Evolutionary conservation across 2,797 vertebrate species (phyloP), one percentile per base, ranked within the genome.

Genomic region (Gambusia yucatana): DNA sequence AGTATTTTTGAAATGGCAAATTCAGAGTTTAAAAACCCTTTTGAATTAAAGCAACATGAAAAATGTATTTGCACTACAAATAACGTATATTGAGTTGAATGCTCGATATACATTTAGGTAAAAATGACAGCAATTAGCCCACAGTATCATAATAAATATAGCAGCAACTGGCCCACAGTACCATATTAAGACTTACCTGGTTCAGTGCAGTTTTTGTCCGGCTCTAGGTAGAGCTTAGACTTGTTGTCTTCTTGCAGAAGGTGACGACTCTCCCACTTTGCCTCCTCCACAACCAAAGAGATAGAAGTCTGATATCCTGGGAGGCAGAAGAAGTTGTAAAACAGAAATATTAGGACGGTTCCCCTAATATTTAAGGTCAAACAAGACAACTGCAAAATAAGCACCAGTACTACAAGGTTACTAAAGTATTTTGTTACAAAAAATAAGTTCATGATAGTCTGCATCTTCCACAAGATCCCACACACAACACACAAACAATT

Each of bases 181-280:
- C 28, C 28, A 33, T 33, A 61, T 30, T 33, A 16, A 20, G 6
- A 65, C 87, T 90, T 95, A 98, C 97, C 97, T 95, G 97, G 97
- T 44, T 97, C 97, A 0, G 97, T 98, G 94, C 97, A 98, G 90
- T 98, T 98, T 84, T 96, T 98, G 0, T 52, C 85, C 71, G 50
- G 83, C 84, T 87, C 88, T 0, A 73, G 11, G 8, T 94, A 93
- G 75, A 92, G 92, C 0, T 93, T 94, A 0, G 96, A 96, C 14
- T 75, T 65, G 8, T 97, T 97, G 78, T 93, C 92, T 0, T 93
- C 91, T 55, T 97, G 96, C 75, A 98, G 94, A 3, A 98, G 95
- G 82, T 92, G 96, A 69, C 97, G 96, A 69, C 94, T 91, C 1
- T 86, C 95, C 97, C 97, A 95, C 43, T 90, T 88, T 0, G 59